Percentiles rank a stretch among this genome's conserved stretches.
phyloP scores from a whole-genome alignment of 2,888 invertebrate species.

The Formica aserva region DNA sequence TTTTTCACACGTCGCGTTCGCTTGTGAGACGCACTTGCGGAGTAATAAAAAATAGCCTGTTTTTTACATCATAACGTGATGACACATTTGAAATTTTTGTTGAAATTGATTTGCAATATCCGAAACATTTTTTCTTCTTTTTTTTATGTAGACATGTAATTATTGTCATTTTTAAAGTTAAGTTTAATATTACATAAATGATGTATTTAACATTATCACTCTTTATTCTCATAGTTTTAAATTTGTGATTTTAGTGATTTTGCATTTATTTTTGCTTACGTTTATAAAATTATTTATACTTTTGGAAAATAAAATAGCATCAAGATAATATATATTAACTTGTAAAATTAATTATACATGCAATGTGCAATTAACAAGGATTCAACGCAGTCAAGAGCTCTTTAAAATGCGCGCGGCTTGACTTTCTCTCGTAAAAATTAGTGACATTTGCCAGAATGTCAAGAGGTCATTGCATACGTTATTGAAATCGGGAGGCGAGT shows the following conservation, averaged over 20 bases:
- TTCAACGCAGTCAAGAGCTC: constrained; percentile 55
- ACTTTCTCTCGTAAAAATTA: constrained; percentile 55
- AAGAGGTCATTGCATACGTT: constrained; percentile 54
- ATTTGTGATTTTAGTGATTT: not conserved
- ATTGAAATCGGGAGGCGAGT: constrained; percentile 35
- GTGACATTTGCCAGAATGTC: constrained; percentile 70
- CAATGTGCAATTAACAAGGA: not conserved
- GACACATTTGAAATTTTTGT: constrained; percentile 4
- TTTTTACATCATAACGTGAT: constrained; percentile 28
- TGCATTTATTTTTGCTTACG: not conserved
- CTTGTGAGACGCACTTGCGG: not conserved
- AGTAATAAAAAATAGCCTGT: constrained; percentile 22
- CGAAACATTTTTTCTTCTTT: not conserved
- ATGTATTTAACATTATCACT: not conserved
- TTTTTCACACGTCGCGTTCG: constrained; percentile 19
- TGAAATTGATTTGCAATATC: constrained; percentile 4
- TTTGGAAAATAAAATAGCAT: constrained; percentile 1
- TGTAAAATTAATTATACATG: not conserved
- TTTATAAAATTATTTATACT: too few species aligned
- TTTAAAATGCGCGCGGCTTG: constrained; percentile 14
- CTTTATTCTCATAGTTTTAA: not conserved
- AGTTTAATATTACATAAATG: not conserved
- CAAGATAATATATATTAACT: constrained; percentile 7
- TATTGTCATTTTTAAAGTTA: not conserved
- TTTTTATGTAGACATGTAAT: not conserved